Percentiles rank a stretch among this genome's conserved stretches.
Evolutionary conservation across 2,113 vertebrate genomes (phyloP).

Genomic region (Geococcyx californianus): DNA sequence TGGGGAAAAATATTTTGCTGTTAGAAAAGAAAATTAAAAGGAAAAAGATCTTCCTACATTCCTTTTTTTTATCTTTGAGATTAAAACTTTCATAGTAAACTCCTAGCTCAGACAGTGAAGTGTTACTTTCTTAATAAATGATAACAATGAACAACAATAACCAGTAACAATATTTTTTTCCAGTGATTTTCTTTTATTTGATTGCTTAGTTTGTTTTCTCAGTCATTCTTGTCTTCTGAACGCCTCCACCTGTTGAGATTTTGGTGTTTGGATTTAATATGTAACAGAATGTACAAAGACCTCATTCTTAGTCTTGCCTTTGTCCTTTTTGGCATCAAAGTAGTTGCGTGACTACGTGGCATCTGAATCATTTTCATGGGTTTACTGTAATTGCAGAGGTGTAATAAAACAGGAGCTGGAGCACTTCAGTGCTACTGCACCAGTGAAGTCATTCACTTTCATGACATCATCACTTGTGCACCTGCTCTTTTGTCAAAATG

Average conservation of each 20-base stretch:
- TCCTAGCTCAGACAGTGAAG: not conserved
- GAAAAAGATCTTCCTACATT: not conserved
- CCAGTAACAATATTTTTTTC: not conserved
- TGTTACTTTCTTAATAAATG: not conserved
- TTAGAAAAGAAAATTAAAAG: not conserved
- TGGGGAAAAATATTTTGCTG: not conserved
- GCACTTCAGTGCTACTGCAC: not conserved
- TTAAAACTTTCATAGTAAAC: not conserved
- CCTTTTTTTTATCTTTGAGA: not conserved
- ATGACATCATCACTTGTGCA: not conserved
- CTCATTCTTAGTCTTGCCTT: not conserved
- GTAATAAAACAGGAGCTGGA: not conserved
- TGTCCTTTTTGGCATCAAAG: not conserved
- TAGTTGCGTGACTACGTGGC: not conserved
- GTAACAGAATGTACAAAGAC: not conserved
- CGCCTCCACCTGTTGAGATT: not conserved
- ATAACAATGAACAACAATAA: not conserved
- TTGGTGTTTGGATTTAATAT: not conserved
- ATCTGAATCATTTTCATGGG: not conserved
- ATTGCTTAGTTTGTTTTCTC: not conserved
- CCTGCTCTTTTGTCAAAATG: not conserved
- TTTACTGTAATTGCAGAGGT: not conserved
- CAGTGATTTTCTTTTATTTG: not conserved
- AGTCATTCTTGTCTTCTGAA: not conserved
- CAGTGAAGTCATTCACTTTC: not conserved